phyloP scores from a whole-genome alignment of 2,888 invertebrate genomes.

The Acheta domesticus region DNA sequence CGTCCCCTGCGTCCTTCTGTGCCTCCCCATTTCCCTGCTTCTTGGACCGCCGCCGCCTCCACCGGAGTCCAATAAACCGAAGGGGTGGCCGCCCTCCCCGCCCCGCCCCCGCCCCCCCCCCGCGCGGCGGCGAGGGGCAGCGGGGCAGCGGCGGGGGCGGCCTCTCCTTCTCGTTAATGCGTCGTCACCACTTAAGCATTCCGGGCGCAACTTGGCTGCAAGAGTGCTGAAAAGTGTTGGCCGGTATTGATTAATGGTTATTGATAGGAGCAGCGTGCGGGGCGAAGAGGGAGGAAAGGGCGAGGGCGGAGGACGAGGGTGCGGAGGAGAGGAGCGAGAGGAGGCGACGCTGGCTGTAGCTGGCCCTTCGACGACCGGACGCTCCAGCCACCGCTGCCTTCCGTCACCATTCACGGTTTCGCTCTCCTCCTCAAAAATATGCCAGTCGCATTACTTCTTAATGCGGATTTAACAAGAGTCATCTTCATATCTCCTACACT shows the following conservation, averaged over 20 bases:
- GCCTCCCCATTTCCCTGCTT: no score
- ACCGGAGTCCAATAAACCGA: not conserved
- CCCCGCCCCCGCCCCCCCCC: not conserved
- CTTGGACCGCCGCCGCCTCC: not conserved
- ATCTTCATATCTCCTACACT: no score
- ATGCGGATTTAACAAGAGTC: no score
- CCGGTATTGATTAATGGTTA: slow-evolving; percentile 35
- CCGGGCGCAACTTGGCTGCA: slow-evolving; percentile 12
- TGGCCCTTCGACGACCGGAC: not conserved
- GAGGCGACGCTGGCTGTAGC: not conserved
- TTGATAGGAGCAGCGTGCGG: slow-evolving; percentile 28
- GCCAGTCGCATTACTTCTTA: no score
- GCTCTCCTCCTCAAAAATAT: no score
- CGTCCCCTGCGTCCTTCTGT: no score
- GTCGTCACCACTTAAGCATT: not conserved
- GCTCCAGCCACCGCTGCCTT: not conserved
- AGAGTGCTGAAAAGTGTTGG: slow-evolving; percentile 25
- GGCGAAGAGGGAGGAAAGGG: not conserved
- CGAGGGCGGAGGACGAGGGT: not conserved
- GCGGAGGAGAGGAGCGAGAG: not conserved
- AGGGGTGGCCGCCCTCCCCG: not conserved
- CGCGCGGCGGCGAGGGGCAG: not conserved
- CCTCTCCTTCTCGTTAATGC: slow-evolving; percentile 6
- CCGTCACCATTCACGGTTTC: no score
- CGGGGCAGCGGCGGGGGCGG: not conserved